A percentile compares a stretch with the other conserved stretches of the same genome.
These are phyloP conservation scores for Anisognathus igniventris DNA, from an alignment of 2,797 vertebrate genomes.

Conservation along the genomic window DNA sequence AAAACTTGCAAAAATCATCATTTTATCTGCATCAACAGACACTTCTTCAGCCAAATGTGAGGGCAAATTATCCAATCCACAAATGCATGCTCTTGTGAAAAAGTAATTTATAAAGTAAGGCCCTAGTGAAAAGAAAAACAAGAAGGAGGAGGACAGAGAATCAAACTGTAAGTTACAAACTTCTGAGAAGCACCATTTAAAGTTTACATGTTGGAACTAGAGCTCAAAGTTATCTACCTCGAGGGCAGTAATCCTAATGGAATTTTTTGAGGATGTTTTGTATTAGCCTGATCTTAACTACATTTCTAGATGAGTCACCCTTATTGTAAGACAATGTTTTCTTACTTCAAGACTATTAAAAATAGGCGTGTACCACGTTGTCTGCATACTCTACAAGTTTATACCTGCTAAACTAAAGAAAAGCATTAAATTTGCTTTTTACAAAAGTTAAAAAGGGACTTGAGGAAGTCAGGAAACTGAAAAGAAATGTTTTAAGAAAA, in stretches of 20 bases:
- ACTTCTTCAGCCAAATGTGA: neutral
- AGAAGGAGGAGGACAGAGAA: neutral
- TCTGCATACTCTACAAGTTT: constrained; percentile 44
- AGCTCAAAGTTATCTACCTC: constrained; percentile 53
- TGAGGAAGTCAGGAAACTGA: neutral
- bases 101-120: neutral
- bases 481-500: neutral
- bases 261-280: constrained; percentile 61
- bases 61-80: neutral
- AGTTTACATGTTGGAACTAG: constrained; percentile 48
- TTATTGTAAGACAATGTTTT: constrained; percentile 54
- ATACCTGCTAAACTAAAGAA: constrained; percentile 31
- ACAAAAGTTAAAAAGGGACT: constrained; percentile 7
- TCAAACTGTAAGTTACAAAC: neutral
- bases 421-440: constrained; percentile 20
- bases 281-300: constrained; percentile 58
- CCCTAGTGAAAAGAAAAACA: neutral
- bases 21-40: neutral
- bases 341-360: constrained; percentile 59
- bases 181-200: neutral
- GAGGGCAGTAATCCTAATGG: constrained; percentile 10
- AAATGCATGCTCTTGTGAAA: neutral
- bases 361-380: constrained; percentile 50
- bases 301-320: constrained; percentile 65
- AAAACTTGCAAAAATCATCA: neutral